A percentile compares a stretch with the other conserved stretches of the same genome.
phyloP scores from a whole-genome alignment of 2,797 vertebrate species.

The Cossypha caffra region DNA sequence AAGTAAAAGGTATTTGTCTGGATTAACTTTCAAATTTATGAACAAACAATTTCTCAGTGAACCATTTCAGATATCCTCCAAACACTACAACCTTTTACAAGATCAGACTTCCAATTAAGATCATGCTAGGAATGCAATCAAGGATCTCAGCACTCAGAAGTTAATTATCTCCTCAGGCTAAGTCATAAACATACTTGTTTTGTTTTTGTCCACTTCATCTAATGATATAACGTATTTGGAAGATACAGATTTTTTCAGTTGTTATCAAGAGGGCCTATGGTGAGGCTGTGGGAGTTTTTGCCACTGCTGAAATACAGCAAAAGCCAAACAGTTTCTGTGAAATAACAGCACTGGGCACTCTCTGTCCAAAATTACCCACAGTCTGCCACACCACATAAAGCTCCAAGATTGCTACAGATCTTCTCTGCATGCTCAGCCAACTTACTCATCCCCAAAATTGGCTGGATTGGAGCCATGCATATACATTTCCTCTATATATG shows the following conservation, averaged over 20 bases:
- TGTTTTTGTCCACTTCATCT: conserved; percentile 78
- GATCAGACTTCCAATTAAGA: conserved; percentile 77
- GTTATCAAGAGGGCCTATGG: conserved; percentile 57
- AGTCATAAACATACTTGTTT: conserved; percentile 74
- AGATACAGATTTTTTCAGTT: conserved; percentile 60
- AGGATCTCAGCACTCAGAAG: conserved; percentile 78
- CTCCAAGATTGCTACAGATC: neutral
- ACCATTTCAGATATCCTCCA: conserved; percentile 61
- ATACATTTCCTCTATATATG: neutral
- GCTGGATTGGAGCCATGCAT: conserved; percentile 8
- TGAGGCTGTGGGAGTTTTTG: conserved; percentile 62
- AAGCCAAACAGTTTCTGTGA: conserved; percentile 50
- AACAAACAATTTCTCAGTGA: conserved; percentile 71
- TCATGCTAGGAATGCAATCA: conserved; percentile 84
- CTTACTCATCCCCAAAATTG: neutral
- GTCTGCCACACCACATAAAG: conserved; percentile 40
- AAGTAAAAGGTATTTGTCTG: conserved; percentile 68
- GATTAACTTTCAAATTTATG: conserved; percentile 71
- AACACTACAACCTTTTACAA: conserved; percentile 64
- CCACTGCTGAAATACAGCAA: conserved; percentile 45
- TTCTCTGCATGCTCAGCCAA: neutral
- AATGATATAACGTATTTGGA: conserved; percentile 65
- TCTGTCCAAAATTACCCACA: conserved; percentile 40
- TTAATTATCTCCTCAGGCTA: conserved; percentile 83
- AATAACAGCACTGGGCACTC: conserved; percentile 47